These are phyloP conservation scores for Tyrannus savana DNA, from an alignment of 2,113 vertebrate genomes.

Conservation along the genomic window DNA sequence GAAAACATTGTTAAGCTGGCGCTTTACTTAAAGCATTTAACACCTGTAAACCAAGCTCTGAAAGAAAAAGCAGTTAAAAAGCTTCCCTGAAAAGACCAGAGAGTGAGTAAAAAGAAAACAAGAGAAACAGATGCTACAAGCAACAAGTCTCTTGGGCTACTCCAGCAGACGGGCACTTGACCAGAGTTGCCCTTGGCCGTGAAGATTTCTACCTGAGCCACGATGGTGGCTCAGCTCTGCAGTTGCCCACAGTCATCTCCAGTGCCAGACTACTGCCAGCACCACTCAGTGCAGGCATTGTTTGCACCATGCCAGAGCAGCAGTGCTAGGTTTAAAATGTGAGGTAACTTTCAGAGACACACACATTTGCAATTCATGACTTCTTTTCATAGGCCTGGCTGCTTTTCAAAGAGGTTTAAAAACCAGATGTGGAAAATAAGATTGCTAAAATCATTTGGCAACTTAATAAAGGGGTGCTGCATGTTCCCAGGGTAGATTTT, in stretches of 20 bases:
- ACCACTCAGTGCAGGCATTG: neutral
- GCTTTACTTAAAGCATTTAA: neutral
- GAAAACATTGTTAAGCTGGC: neutral
- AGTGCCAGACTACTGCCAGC: neutral
- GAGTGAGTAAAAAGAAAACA: neutral
- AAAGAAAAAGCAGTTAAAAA: neutral
- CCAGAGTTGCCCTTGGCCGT: neutral
- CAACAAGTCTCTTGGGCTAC: neutral
- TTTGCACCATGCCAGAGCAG: neutral
- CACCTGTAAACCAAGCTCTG: neutral
- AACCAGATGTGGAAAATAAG: constrained; percentile 60
- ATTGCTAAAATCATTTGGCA: constrained; percentile 59
- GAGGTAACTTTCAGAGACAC: neutral
- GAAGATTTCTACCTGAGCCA: neutral
- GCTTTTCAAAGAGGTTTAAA: constrained; percentile 58
- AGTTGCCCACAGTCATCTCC: neutral
- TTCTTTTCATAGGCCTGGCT: constrained; percentile 29
- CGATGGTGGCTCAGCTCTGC: neutral
- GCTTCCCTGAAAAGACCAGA: neutral
- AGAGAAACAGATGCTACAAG: neutral
- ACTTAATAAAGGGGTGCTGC: constrained; percentile 48
- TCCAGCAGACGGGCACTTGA: neutral
- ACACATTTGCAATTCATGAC: constrained; percentile 40
- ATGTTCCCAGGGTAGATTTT: constrained; percentile 26
- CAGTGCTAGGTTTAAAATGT: constrained; percentile 7